Base-by-base conservation (phyloP, 2,888 invertebrate genomes). In the Platycheirus rosarum region DNA sequence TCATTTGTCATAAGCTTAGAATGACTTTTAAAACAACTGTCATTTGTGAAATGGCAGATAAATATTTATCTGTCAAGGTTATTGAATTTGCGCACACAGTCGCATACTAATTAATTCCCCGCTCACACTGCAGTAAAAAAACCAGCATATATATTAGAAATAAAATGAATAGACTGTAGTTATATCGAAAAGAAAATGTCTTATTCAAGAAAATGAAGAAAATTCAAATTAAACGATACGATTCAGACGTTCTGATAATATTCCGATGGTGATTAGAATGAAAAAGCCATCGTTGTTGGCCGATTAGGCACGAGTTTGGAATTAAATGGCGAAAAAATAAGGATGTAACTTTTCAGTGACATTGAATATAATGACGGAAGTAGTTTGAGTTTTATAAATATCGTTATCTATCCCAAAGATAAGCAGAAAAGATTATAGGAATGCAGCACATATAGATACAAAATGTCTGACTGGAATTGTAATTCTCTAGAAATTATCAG, bases 1-100 rank as follows among this genome's bases (percentile, higher is more conserved):
- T 32, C 14, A 32, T 8, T 13, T 55, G 26, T 44, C 16, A 35
- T 11, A 26, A 16, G 18, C 7, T 18, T 29, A 16, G 11, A 7
- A 44, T 44, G 40, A 49, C 11, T 37, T 66, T 51, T 60, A 18
- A 49, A 48, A 55, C 37, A 37, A 13, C 44, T 48, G 63, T 71
- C 60, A 51, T 48, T 2, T 55, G 11, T 18, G 7, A 48, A 53
- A 44, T 14, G 23, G 9, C n/a, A 48, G 37, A 53, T 5, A 26
- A 46, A 68, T 62, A 68, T 49, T 68, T 62, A 78, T 73, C 62
- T 68, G 48, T 74, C 73, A 79, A 74, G 73, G 78, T 74, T 74
- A 70, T 46, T 55, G 55, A 55, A 63, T 62, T 46, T 69, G 46
- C 55, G 44, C 51, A 71, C 77, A 66, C 68, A 62, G 48, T 49